Percentiles rank a stretch among this genome's conserved stretches.
Evolutionary conservation across 2,888 invertebrate species (phyloP).

Genomic region (Polymixis flavicincta): DNA sequence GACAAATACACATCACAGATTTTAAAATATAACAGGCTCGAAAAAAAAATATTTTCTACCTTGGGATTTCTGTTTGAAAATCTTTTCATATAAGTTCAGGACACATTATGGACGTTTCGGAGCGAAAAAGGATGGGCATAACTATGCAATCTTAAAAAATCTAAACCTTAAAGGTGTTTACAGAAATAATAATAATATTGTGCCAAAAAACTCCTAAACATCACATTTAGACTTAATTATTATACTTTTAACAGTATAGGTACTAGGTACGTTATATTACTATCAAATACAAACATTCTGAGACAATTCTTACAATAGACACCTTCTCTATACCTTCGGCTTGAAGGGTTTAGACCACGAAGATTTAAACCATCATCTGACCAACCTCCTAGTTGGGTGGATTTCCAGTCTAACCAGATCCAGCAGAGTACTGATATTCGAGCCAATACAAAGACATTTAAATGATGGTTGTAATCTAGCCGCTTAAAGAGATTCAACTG

Average conservation of each 20-base stretch:
- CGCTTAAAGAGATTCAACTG: slow-evolving; percentile 50
- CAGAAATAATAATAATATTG: slow-evolving; percentile 51
- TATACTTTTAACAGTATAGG: slow-evolving; percentile 6
- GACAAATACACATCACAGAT: neutral
- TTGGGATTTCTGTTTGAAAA: no score
- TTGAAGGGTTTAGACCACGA: slow-evolving; percentile 17
- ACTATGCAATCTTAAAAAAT: slow-evolving; percentile 38
- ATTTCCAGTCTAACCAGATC: slow-evolving; percentile 25
- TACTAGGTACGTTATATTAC: slow-evolving; percentile 39
- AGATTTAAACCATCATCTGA: slow-evolving; percentile 24
- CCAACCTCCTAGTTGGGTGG: neutral
- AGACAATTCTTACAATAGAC: slow-evolving; percentile 29
- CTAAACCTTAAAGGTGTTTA: slow-evolving; percentile 32
- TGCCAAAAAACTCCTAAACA: slow-evolving; percentile 47
- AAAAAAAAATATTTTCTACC: neutral
- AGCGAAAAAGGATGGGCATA: neutral
- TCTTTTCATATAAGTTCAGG: neutral
- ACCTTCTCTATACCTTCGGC: slow-evolving; percentile 14
- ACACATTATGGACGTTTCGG: neutral
- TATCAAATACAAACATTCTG: slow-evolving; percentile 42
- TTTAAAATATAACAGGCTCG: neutral
- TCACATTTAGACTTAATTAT: slow-evolving; percentile 42
- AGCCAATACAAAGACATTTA: slow-evolving; percentile 17
- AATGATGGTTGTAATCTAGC: slow-evolving; percentile 28
- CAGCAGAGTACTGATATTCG: slow-evolving; percentile 28